Conservation (phyloP, 2,797 vertebrate species). For the Sphaeramia orbicularis region DNA sequence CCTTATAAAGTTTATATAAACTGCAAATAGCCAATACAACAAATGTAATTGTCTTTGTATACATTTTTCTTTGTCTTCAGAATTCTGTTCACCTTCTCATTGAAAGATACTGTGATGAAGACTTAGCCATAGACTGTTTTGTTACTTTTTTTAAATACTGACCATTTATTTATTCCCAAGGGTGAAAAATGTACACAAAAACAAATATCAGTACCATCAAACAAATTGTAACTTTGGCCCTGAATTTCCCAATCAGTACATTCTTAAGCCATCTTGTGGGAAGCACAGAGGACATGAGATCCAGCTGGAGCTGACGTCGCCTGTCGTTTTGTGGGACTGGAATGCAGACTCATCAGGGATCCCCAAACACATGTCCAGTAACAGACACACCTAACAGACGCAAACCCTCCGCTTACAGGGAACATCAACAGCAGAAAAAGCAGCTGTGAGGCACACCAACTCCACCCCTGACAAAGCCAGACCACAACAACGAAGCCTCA, state of each 20-base stretch:
- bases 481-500: slow-evolving; percentile 69
- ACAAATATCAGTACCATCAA: too few species aligned
- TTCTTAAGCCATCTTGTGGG: neutral
- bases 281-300: neutral
- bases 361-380: neutral
- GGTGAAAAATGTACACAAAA: too few species aligned
- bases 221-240: too few species aligned
- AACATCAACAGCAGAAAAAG: slow-evolving; percentile 45
- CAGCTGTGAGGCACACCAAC: slow-evolving; percentile 64
- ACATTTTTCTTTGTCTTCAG: too few species aligned
- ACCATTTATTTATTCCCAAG: too few species aligned
- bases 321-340: slow-evolving; percentile 13
- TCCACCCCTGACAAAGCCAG: slow-evolving; percentile 54
- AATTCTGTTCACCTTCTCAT: too few species aligned
- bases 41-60: too few species aligned
- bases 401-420: slow-evolving; percentile 15
- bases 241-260: too few species aligned
- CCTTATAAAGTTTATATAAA: slow-evolving; percentile 11
- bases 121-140: too few species aligned
- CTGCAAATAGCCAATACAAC: too few species aligned
- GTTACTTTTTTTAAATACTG: too few species aligned
- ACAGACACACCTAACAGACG: slow-evolving; percentile 43
- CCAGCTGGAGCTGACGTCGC: slow-evolving; percentile 18
- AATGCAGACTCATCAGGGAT: slow-evolving; percentile 20
- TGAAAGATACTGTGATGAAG: too few species aligned